Evolutionary conservation across 1,140 invertebrate species (phyloP), one percentile per base, ranked within the genome.

Genomic region (Temnothorax longispinosus): DNA sequence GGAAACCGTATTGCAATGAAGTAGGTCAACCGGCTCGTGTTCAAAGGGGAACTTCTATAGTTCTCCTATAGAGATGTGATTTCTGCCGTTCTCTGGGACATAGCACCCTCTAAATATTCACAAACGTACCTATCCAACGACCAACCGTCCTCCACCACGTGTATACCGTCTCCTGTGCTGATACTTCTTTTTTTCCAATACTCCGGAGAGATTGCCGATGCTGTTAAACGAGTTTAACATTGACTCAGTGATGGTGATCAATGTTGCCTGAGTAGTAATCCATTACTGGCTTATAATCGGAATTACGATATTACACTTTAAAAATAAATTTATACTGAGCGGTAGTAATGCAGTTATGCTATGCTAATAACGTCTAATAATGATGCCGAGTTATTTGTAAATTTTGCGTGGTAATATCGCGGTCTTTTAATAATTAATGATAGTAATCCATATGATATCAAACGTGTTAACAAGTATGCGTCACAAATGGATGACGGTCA

Each of bases 11-110:
- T 67, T 78, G 90, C 87, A 72, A 89, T 75, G 86, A 93, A 93
- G 90, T 93, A 92, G 93, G 93, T 94, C 93, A 93, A 88, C 89
- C 89, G 80, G 85, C 76, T 82, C 78, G 91, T 87, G 84, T 89
- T 88, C 84, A 78, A 93, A 92, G 89, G 69, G 54, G n/a, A 88
- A 87, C 84, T 90, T 84, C 87, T 89, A 89, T 89, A 90, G 71
- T 35, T 74, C 60, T 65, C 62, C 52, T 41, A 84, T 74, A 74
- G 27, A 84, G 82, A 88, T 82, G 89, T 88, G 90, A 92, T 92
- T 93, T 92, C 89, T 93, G 82, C 75, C 80, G 72, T 89, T 87
- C 58, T 65, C 58, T 65, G 74, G 75, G 69, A 72, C 47, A 44
- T 58, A 41, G 38, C 47, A 50, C 52, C 62, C 10, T 82, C 67